A percentile compares a stretch with the other conserved stretches of the same genome.
These are phyloP conservation scores for Telmatherina bonti DNA, from an alignment of 2,797 vertebrate species.

Conservation along the genomic window DNA sequence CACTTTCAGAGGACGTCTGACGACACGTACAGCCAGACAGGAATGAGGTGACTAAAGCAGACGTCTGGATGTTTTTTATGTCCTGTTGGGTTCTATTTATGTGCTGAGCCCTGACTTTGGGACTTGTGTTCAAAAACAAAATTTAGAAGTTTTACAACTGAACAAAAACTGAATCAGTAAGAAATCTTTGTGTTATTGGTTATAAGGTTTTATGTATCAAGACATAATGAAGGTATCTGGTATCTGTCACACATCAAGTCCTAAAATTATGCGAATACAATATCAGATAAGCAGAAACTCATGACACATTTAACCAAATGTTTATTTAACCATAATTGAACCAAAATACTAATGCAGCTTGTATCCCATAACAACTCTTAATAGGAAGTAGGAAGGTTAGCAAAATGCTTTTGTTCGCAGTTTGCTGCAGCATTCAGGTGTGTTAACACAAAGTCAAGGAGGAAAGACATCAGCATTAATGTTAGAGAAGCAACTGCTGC, in stretches of 20 bases:
- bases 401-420: background rate
- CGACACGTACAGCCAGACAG: constrained; percentile 52
- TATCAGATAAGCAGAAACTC: background rate
- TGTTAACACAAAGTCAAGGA: background rate
- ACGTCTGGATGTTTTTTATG: constrained; percentile 33
- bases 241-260: background rate
- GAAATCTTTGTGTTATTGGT: background rate
- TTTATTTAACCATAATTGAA: background rate
- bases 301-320: background rate
- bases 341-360: background rate
- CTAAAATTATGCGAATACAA: background rate
- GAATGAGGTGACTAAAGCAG: constrained; percentile 45
- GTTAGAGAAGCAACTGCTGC: background rate
- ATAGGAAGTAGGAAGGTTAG: background rate
- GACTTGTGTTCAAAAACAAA: constrained; percentile 11
- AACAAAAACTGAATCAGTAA: background rate
- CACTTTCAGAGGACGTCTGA: constrained; percentile 67
- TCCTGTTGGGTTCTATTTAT: constrained; percentile 26
- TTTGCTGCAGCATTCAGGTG: background rate
- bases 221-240: background rate
- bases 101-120: background rate
- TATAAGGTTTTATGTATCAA: background rate
- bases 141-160: background rate
- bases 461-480: background rate
- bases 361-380: background rate